Evolutionary conservation across 2,113 vertebrate genomes (phyloP), one percentile per base, ranked within the genome.

Genomic region (Hippocampus zosterae): DNA sequence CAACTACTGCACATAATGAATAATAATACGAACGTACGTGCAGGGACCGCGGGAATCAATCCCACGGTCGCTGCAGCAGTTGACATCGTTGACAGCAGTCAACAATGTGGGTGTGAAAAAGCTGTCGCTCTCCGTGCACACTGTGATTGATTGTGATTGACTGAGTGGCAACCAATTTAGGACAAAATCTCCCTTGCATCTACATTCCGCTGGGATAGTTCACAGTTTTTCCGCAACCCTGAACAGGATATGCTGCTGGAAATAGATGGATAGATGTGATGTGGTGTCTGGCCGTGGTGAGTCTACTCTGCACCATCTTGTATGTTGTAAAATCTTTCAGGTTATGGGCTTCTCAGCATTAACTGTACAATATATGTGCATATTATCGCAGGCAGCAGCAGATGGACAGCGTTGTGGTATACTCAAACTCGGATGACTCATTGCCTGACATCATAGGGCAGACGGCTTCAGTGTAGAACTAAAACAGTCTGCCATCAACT

Each of bases 371-470:
- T 44, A 12, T 3, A 5, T 40, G 25, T 67, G 70, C 27, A 41
- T 64, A 16, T 65, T 61, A 19, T 23, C 57, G 52, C 44, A 25
- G 6, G 11, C 18, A 55, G 63, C 66, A 71, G 71, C 81, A 86
- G 80, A 85, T 79, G 84, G 74, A 63, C 44, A n/a, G 42, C 46
- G 70, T 67, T 79, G 53, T 74, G 74, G 44, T 77, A 77, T 56
- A 37, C 52, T 64, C 56, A 64, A 41, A 80, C 56, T 57, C 25
- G 67, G 29, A 61, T 86, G 87, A 87, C 74, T 87, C 81, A 85
- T 62, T 64, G 73, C 59, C 77, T 73, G 80, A 87, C 83, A 83
- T 85, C 73, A 78, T 73, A 77, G 53, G 77, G 75, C 79, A 71
- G 75, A 75, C 72, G 59, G 79, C 64, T 75, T 74, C 44, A 50